These are phyloP conservation scores for Indicator indicator DNA, from an alignment of 2,113 vertebrate species.

Conservation along the genomic window DNA sequence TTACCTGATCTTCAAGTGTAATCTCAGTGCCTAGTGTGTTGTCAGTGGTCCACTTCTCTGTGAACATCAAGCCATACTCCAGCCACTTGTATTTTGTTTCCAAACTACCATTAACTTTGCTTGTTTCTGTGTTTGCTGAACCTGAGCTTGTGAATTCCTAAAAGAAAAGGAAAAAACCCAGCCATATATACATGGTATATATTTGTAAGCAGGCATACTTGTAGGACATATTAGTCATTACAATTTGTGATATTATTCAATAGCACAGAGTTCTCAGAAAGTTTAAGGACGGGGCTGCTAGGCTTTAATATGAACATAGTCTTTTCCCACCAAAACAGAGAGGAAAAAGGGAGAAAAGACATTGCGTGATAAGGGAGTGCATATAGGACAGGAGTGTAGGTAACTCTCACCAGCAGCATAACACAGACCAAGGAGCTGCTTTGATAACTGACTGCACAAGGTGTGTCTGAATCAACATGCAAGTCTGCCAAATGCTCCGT, in stretches of 20 bases:
- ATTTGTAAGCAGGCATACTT: not conserved
- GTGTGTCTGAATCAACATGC: not conserved
- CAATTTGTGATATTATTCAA: not conserved
- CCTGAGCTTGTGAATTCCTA: constrained; percentile 97
- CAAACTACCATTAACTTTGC: constrained; percentile 92
- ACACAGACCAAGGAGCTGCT: not conserved
- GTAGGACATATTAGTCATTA: not conserved
- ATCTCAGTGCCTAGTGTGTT: constrained; percentile 96
- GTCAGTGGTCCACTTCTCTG: constrained; percentile 98
- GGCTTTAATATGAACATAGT: not conserved
- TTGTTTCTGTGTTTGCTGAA: constrained; percentile 94
- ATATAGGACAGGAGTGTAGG: not conserved
- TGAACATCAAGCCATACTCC: constrained; percentile 94
- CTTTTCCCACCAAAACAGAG: not conserved
- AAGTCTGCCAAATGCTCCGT: not conserved
- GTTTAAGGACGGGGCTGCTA: not conserved
- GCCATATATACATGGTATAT: not conserved
- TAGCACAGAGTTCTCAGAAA: not conserved
- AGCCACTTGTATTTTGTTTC: constrained; percentile 97
- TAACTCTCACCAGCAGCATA: not conserved
- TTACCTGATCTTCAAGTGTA: constrained; percentile 90
- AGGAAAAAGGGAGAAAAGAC: not conserved
- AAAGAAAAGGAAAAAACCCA: not conserved
- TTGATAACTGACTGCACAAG: not conserved
- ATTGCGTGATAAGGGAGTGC: not conserved